phyloP scores from a whole-genome alignment of 1,140 invertebrate species.

The Drosophila ambigua region DNA sequence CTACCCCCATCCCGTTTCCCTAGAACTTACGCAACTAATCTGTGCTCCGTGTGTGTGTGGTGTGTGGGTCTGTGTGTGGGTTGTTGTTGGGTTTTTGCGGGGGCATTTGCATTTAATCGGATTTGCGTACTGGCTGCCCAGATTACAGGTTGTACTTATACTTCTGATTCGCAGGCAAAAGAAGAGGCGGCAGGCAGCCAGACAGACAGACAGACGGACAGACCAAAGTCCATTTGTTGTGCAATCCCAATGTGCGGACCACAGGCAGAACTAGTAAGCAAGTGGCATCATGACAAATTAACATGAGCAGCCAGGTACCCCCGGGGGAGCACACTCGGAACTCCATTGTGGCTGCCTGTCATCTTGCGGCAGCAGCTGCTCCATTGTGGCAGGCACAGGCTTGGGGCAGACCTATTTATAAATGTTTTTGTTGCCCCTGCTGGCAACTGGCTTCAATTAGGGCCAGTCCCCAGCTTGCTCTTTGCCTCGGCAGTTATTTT shows the following conservation, averaged over 20 bases:
- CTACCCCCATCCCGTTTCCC: conserved; percentile 26
- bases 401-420: not conserved
- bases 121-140: conserved; percentile 58
- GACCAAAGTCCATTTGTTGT: conserved; percentile 73
- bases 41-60: conserved; percentile 31
- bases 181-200: conserved; percentile 26
- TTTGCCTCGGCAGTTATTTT: no score
- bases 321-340: conserved; percentile 5
- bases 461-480: no score
- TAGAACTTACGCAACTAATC: conserved; percentile 81
- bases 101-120: conserved; percentile 79
- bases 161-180: conserved; percentile 44
- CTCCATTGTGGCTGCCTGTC: conserved; percentile 33
- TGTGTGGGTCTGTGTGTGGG: conserved; percentile 19
- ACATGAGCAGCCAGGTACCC: conserved; percentile 31
- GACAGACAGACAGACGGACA: conserved; percentile 12
- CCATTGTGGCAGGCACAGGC: conserved; percentile 7
- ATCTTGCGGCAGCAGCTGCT: conserved; percentile 18
- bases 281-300: conserved; percentile 79
- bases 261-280: conserved; percentile 52
- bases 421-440: no score
- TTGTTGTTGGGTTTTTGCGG: conserved; percentile 10
- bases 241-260: conserved; percentile 57
- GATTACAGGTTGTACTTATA: conserved; percentile 72
- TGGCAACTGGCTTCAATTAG: no score